Conservation (phyloP, 1,140 invertebrate species). For the Pseudachorutes palmiensis region DNA sequence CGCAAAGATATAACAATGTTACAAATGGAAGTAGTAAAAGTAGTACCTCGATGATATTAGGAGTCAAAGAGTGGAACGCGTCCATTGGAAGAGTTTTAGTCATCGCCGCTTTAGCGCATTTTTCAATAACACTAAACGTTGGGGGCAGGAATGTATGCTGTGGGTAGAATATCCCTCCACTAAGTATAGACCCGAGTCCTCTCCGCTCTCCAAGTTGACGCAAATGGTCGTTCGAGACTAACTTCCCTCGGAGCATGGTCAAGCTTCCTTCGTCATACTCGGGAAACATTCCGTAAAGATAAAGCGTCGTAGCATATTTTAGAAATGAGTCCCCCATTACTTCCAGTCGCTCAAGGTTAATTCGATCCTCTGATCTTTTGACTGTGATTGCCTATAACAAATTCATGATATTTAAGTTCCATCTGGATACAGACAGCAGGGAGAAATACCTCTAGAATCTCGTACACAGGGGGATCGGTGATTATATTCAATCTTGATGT, state of each 20-base stretch:
- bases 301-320: constrained; percentile 18
- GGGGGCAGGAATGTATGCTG: constrained; percentile 20
- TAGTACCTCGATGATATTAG: constrained; percentile 16
- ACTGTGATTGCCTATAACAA: constrained; percentile 23
- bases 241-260: constrained; percentile 19
- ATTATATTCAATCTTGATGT: neutral
- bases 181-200: constrained; percentile 18
- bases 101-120: neutral
- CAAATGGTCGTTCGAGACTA: constrained; percentile 28
- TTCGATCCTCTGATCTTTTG: constrained; percentile 13
- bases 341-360: constrained; percentile 31
- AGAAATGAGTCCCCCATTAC: constrained; percentile 35
- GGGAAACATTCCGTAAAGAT: constrained; percentile 20
- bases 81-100: constrained; percentile 2
- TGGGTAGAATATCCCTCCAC: constrained; percentile 28
- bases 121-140: neutral
- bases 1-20: too few species aligned
- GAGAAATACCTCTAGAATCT: neutral
- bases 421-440: neutral
- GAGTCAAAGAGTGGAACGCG: neutral
- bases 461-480: neutral
- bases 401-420: neutral
- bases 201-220: constrained; percentile 13
- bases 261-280: constrained; percentile 20
- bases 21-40: too few species aligned